These are phyloP conservation scores for Dorcus parallelipipedus DNA, from an alignment of 2,888 invertebrate species.

Conservation along the genomic window DNA sequence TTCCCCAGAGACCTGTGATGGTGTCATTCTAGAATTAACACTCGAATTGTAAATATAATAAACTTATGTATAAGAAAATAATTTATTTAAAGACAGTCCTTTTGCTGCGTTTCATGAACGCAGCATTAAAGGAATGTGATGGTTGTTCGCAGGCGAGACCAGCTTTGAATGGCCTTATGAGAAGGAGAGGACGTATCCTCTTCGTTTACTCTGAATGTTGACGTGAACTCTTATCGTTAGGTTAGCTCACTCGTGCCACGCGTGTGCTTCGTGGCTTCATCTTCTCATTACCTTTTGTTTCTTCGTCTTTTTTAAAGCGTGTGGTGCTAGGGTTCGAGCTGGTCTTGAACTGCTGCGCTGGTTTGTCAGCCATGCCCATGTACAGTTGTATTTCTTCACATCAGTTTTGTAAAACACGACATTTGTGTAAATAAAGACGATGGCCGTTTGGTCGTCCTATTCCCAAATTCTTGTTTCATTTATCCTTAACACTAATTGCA, in stretches of 20 bases:
- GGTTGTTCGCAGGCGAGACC: constrained; percentile 33
- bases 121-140: neutral
- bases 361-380: constrained; percentile 17
- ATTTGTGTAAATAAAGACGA: constrained; percentile 49
- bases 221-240: constrained; percentile 16
- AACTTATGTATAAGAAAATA: constrained; percentile 24
- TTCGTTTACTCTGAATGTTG: constrained; percentile 41
- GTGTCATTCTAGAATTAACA: constrained; percentile 31
- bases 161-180: constrained; percentile 30
- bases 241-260: constrained; percentile 25
- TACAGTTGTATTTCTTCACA: constrained; percentile 38
- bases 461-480: constrained; percentile 15
- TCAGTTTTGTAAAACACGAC: constrained; percentile 45
- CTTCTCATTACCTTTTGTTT: constrained; percentile 13
- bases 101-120: neutral
- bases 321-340: constrained; percentile 36
- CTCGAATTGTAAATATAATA: constrained; percentile 28
- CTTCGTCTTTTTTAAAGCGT: constrained; percentile 9
- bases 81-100: constrained; percentile 17
- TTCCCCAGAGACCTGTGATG: constrained; percentile 43
- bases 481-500: neutral
- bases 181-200: constrained; percentile 40
- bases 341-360: constrained; percentile 36
- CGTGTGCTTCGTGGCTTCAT: constrained; percentile 27
- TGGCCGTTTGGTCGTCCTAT: constrained; percentile 24